phyloP scores from a whole-genome alignment of 2,888 invertebrate species.

The Hymenopus coronatus region DNA sequence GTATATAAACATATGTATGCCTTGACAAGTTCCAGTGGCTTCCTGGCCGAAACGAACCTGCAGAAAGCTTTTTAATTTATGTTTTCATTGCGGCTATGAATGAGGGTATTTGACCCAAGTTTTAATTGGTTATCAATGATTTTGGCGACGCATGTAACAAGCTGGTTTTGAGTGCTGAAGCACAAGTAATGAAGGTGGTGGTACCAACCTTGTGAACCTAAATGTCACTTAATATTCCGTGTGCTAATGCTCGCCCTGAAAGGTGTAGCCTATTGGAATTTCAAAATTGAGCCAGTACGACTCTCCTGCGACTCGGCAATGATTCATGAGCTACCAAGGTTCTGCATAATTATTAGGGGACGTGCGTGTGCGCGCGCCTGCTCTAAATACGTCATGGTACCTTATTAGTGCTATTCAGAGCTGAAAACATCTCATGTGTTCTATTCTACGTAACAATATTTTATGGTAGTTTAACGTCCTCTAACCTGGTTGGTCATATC shows the following conservation, averaged over 20 bases:
- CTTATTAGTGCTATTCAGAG: too few relatives aligned
- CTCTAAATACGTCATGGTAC: too few relatives aligned
- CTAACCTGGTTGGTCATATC: too few relatives aligned
- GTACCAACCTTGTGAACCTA: background rate
- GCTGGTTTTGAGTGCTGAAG: background rate
- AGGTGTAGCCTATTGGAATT: background rate
- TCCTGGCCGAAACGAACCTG: too few relatives aligned
- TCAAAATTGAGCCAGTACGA: background rate
- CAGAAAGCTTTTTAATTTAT: too few relatives aligned
- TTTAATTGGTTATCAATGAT: background rate
- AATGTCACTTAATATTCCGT: background rate
- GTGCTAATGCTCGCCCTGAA: background rate
- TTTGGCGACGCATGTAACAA: background rate
- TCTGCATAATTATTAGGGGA: background rate
- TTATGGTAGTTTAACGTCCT: too few relatives aligned
- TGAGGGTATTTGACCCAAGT: background rate
- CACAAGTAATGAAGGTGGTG: background rate
- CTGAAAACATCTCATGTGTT: too few relatives aligned
- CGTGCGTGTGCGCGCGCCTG: too few relatives aligned
- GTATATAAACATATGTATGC: too few relatives aligned
- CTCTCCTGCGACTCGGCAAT: background rate
- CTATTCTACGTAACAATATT: too few relatives aligned
- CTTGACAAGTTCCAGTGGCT: too few relatives aligned
- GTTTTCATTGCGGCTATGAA: too few relatives aligned
- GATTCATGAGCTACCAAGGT: background rate